phyloP scores from a whole-genome alignment of 2,888 invertebrate species.

The Myathropa florea region DNA sequence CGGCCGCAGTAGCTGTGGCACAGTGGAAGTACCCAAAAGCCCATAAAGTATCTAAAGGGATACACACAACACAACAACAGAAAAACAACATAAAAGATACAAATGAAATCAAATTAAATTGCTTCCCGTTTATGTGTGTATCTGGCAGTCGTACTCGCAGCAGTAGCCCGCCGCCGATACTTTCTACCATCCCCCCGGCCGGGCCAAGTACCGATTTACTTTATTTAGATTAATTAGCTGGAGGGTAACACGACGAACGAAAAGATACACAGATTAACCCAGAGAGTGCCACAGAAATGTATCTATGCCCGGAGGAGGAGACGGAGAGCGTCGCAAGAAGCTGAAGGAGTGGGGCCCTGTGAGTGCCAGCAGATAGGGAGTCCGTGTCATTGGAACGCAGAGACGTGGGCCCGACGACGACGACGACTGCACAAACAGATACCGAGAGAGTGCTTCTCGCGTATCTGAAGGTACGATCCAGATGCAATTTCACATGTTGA shows the following conservation, averaged over 20 bases:
- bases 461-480: constrained; percentile 42
- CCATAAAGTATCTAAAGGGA: not conserved
- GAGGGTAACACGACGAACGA: constrained; percentile 61
- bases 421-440: constrained; percentile 33
- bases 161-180: constrained; percentile 31
- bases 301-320: not conserved
- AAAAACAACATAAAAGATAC: not conserved
- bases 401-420: not conserved
- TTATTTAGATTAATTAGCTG: constrained; percentile 70
- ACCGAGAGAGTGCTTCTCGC: constrained; percentile 15
- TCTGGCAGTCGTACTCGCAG: constrained; percentile 2
- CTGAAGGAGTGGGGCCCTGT: too few species aligned
- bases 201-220: constrained; percentile 63
- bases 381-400: not conserved
- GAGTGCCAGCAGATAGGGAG: too few species aligned
- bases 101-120: constrained; percentile 63
- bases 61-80: not conserved
- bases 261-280: constrained; percentile 61
- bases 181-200: constrained; percentile 8
- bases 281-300: not conserved
- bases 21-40: not conserved
- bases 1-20: not conserved
- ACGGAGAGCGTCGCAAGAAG: not conserved
- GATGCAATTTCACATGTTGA: constrained; percentile 50
- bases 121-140: constrained; percentile 68